These are phyloP conservation scores for Conomelus anceps DNA, from an alignment of 2,888 invertebrate genomes.

Conservation along the genomic window DNA sequence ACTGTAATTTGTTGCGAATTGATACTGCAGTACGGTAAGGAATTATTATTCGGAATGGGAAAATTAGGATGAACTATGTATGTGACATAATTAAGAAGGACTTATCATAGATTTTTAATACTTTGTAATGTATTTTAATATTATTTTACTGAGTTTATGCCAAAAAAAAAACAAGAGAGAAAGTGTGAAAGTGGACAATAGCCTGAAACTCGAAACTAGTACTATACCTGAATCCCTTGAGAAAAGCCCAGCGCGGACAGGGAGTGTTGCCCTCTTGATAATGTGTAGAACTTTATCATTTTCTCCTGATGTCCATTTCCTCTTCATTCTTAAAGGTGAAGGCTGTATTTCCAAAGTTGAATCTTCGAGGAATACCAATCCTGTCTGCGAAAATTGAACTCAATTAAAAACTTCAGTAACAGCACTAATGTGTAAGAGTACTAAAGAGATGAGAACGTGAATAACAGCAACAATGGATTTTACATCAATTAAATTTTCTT, in stretches of 20 bases:
- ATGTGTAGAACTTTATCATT: conserved; percentile 19
- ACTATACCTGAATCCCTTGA: neutral
- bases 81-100: too few relatives aligned
- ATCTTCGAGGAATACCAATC: conserved; percentile 59
- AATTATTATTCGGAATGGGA: too few relatives aligned
- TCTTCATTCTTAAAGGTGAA: neutral
- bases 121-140: neutral
- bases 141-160: too few relatives aligned
- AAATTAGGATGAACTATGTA: too few relatives aligned
- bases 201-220: neutral
- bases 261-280: conserved; percentile 17
- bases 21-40: too few relatives aligned
- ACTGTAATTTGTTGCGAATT: too few relatives aligned
- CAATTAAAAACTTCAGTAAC: conserved; percentile 20
- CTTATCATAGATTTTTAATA: too few relatives aligned
- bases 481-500: too few relatives aligned
- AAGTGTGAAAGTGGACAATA: too few relatives aligned
- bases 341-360: conserved; percentile 64
- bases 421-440: neutral
- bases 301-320: neutral
- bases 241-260: neutral
- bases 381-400: conserved; percentile 50
- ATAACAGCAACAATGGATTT: too few relatives aligned
- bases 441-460: too few relatives aligned
- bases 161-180: too few relatives aligned